These are phyloP conservation scores for Galaxias olidus DNA, from an alignment of 2,797 vertebrate genomes.

Conservation along the genomic window DNA sequence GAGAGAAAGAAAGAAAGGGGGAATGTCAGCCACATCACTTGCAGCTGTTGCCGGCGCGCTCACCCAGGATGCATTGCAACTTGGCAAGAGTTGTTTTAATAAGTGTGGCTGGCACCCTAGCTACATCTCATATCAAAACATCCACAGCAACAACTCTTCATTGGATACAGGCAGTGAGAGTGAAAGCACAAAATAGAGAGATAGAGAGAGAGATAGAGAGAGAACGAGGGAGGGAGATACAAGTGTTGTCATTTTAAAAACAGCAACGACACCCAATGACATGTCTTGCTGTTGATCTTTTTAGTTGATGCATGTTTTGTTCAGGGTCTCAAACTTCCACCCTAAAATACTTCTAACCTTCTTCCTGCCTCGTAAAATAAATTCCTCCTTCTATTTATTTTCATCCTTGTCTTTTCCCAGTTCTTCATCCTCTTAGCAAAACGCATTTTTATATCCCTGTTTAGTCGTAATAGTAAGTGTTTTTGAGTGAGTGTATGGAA, in stretches of 20 bases:
- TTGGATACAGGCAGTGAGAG: conserved; percentile 21
- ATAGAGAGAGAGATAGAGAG: conserved; percentile 26
- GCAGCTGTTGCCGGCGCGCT: conserved; percentile 68
- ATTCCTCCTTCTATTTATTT: no score
- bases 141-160: conserved; percentile 54
- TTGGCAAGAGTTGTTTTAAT: conserved; percentile 58
- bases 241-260: conserved; percentile 51
- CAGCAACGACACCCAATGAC: conserved; percentile 35
- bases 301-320: not conserved
- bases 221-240: conserved; percentile 25
- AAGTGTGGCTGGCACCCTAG: conserved; percentile 65
- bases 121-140: conserved; percentile 70
- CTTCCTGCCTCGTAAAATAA: no score
- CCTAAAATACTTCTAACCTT: no score
- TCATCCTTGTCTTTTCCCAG: no score
- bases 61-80: conserved; percentile 70
- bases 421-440: no score
- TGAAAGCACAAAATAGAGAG: conserved; percentile 15
- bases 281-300: conserved; percentile 47
- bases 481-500: no score
- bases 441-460: no score
- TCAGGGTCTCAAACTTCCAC: no score
- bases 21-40: conserved; percentile 65
- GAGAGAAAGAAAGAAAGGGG: conserved; percentile 40
- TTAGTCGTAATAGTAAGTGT: no score